Conservation (phyloP, 2,888 invertebrate species). For the Dusona sp. region DNA sequence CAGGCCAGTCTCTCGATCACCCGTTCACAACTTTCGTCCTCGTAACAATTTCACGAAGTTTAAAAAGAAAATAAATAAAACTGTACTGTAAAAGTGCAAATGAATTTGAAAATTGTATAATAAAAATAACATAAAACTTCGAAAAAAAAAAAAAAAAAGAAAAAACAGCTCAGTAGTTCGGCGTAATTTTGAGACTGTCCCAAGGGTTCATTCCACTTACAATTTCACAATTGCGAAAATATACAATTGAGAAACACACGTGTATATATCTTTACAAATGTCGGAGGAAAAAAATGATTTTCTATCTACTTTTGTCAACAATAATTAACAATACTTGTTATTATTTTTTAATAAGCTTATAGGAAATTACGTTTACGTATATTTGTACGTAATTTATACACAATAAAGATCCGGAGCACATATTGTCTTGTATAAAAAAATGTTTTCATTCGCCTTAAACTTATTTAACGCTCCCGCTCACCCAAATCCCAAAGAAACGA, state of each 20-base stretch:
- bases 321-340: conserved; percentile 25
- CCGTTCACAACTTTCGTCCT: background rate
- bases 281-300: conserved; percentile 74
- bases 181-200: conserved; percentile 46
- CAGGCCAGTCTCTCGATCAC: conserved; percentile 52
- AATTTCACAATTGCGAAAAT: conserved; percentile 62
- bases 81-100: background rate
- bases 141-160: background rate
- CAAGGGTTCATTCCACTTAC: background rate
- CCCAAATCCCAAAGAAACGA: background rate
- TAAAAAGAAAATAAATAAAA: background rate
- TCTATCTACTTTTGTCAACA: background rate
- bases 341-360: conserved; percentile 47
- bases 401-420: conserved; percentile 59
- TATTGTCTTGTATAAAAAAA: conserved; percentile 45
- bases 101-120: background rate
- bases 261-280: conserved; percentile 74
- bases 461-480: background rate
- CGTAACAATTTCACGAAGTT: background rate
- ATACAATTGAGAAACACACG: conserved; percentile 41
- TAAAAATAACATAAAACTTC: background rate
- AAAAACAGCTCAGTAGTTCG: background rate
- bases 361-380: conserved; percentile 58
- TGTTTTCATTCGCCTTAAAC: conserved; percentile 9
- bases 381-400: conserved; percentile 66